Percentiles rank a stretch among this genome's conserved stretches.
These are phyloP conservation scores for Ginglymostoma cirratum DNA, from an alignment of 2,113 vertebrate genomes.

Conservation along the genomic window DNA sequence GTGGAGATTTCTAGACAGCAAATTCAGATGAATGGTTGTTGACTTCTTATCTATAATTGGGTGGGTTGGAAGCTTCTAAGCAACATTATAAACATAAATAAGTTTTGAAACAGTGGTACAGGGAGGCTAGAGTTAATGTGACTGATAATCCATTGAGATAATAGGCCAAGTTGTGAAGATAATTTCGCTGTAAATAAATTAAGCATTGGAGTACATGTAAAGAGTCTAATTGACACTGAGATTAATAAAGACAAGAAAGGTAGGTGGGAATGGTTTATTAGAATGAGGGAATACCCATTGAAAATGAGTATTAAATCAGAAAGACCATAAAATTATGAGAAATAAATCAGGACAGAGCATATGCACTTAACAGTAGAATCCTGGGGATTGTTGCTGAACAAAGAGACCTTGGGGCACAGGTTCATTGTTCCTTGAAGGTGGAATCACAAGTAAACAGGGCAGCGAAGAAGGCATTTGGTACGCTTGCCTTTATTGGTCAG, in stretches of 20 bases:
- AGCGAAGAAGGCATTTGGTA: too few species aligned
- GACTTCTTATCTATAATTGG: background rate
- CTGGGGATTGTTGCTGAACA: too few species aligned
- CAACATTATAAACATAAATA: slow-evolving; percentile 13
- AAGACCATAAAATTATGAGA: background rate
- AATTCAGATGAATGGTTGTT: background rate
- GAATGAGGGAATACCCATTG: background rate
- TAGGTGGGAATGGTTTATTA: background rate
- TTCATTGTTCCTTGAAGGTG: too few species aligned
- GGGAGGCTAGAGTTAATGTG: background rate
- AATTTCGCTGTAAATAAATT: background rate
- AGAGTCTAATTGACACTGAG: background rate
- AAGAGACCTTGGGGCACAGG: too few species aligned
- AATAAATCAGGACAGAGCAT: too few species aligned
- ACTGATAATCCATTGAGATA: background rate
- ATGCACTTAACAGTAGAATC: too few species aligned
- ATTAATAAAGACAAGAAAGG: background rate
- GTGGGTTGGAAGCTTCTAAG: background rate
- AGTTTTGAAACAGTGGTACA: background rate
- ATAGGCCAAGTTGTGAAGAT: background rate
- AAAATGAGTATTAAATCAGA: background rate
- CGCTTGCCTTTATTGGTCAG: too few species aligned
- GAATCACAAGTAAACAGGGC: too few species aligned
- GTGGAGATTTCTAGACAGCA: background rate
- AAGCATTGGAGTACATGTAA: background rate